Evolutionary conservation across 2,113 vertebrate genomes (phyloP).

Genomic region (Phalacrocorax brasilianus): DNA sequence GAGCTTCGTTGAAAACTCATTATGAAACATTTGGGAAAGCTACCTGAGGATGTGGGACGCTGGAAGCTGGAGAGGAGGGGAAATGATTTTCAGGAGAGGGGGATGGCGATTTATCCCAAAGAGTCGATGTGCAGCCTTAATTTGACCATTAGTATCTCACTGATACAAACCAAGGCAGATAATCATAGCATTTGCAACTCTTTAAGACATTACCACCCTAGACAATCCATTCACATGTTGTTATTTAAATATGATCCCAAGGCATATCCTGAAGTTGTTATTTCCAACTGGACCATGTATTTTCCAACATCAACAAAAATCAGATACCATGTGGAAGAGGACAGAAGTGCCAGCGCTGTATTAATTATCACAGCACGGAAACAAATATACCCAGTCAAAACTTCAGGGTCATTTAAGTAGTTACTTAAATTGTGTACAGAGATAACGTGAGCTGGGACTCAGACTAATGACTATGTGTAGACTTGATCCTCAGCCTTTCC

Average conservation of each 20-base stretch:
- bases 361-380: neutral
- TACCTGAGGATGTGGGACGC: neutral
- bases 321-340: neutral
- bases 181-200: neutral
- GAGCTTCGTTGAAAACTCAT: neutral
- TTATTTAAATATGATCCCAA: neutral
- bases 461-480: neutral
- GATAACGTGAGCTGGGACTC: neutral
- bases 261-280: neutral
- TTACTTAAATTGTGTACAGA: neutral
- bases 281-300: neutral
- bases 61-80: neutral
- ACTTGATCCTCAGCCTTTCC: neutral
- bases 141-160: neutral
- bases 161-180: neutral
- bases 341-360: neutral
- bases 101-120: neutral
- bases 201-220: neutral
- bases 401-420: neutral
- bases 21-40: neutral
- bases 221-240: neutral
- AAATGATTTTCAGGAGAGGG: neutral
- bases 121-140: neutral
- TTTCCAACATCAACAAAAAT: neutral
- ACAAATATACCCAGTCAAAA: neutral